Evolutionary conservation across 2,888 invertebrate genomes (phyloP).

Genomic region (Amphipyra berbera): DNA sequence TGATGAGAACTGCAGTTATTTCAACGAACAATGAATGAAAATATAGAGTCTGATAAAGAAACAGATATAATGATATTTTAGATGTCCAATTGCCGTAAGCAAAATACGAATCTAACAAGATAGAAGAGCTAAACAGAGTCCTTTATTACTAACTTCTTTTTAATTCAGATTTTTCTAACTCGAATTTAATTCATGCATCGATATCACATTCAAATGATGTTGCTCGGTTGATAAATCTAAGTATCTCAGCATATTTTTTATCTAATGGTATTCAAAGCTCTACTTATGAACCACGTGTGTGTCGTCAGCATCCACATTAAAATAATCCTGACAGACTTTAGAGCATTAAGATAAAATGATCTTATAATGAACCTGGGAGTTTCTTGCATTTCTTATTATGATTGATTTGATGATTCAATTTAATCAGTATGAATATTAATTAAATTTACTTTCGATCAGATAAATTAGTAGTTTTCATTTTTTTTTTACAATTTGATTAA

Average conservation of each 20-base stretch:
- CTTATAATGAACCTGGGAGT: slow-evolving; percentile 35
- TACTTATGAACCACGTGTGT: slow-evolving; percentile 42
- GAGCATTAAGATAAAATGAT: slow-evolving; percentile 71
- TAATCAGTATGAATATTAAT: not conserved
- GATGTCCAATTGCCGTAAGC: slow-evolving; percentile 6
- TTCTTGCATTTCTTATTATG: slow-evolving; percentile 44
- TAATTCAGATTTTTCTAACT: slow-evolving; percentile 4
- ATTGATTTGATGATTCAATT: slow-evolving; percentile 29
- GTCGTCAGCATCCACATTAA: slow-evolving; percentile 54
- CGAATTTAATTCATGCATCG: slow-evolving; percentile 12
- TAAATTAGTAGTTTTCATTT: not conserved
- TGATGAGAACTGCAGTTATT: slow-evolving; percentile 45
- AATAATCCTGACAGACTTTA: slow-evolving; percentile 68
- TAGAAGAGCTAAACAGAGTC: not conserved
- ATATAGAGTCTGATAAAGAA: slow-evolving; percentile 29
- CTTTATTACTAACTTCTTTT: not conserved
- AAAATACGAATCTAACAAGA: not conserved
- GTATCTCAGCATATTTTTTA: slow-evolving; percentile 36
- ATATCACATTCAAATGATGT: slow-evolving; percentile 21
- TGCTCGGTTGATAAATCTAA: slow-evolving; percentile 36
- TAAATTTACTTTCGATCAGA: not conserved
- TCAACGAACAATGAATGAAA: slow-evolving; percentile 34
- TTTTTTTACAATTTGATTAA: too few relatives aligned
- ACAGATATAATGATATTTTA: slow-evolving; percentile 18
- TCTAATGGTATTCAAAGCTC: slow-evolving; percentile 62